Evolutionary conservation across 2,888 invertebrate genomes (phyloP).

Genomic region (Drosophila peninsularis): DNA sequence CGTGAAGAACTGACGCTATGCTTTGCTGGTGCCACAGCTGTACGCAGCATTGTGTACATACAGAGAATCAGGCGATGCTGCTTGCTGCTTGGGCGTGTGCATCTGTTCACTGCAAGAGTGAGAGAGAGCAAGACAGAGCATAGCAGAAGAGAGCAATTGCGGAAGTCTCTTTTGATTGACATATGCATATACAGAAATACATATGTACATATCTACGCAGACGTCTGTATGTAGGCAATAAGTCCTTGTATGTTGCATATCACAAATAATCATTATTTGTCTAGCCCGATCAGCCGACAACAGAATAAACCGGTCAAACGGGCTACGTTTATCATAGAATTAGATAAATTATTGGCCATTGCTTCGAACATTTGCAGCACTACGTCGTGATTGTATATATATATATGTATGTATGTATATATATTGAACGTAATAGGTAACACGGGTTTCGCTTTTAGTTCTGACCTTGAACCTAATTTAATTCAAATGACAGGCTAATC

Average conservation of each 20-base stretch:
- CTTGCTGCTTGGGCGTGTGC: conserved; percentile 56
- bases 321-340: conserved; percentile 25
- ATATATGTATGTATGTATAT: conserved; percentile 11
- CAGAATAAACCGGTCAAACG: conserved; percentile 37
- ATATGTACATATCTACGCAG: neutral
- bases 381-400: conserved; percentile 21
- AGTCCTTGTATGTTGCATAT: neutral
- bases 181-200: conserved; percentile 12
- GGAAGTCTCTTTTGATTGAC: conserved; percentile 50
- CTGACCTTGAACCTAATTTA: conserved; percentile 67
- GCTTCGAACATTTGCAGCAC: conserved; percentile 6
- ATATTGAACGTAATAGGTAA: conserved; percentile 8
- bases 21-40: conserved; percentile 11
- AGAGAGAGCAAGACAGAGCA: conserved; percentile 4
- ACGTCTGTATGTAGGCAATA: conserved; percentile 15
- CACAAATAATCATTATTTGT: conserved; percentile 19
- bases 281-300: conserved; percentile 19
- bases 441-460: conserved; percentile 27
- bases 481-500: neutral
- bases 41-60: conserved; percentile 36
- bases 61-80: conserved; percentile 63
- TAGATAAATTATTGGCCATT: conserved; percentile 23
- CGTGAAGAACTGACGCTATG: neutral
- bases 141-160: conserved; percentile 45
- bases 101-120: conserved; percentile 15